phyloP scores from a whole-genome alignment of 2,888 invertebrate species.

The Linnaemya tessellans region DNA sequence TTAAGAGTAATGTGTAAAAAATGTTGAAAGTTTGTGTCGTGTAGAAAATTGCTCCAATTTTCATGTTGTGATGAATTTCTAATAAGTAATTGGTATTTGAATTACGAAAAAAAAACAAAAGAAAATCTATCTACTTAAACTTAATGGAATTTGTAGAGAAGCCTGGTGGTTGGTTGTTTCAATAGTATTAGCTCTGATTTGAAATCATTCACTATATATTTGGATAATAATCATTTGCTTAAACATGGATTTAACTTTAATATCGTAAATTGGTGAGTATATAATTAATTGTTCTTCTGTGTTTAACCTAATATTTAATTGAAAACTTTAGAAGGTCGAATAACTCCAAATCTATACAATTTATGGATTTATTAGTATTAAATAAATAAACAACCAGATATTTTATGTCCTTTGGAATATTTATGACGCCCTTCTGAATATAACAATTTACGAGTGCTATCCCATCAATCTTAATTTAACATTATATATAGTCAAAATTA shows the following conservation, averaged over 20 bases:
- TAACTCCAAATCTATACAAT: too few relatives aligned
- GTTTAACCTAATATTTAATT: too few relatives aligned
- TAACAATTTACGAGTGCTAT: too few relatives aligned
- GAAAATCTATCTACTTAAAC: neutral
- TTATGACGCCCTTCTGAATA: too few relatives aligned
- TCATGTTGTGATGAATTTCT: slow-evolving; percentile 57
- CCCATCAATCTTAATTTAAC: too few relatives aligned
- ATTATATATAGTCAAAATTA: too few relatives aligned
- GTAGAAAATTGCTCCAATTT: slow-evolving; percentile 66
- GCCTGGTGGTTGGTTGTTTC: neutral
- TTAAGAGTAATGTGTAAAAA: slow-evolving; percentile 48
- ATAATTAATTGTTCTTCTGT: neutral
- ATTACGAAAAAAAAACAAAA: neutral
- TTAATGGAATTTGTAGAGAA: slow-evolving; percentile 10
- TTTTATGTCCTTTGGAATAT: too few relatives aligned
- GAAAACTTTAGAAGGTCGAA: too few relatives aligned
- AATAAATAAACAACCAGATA: too few relatives aligned
- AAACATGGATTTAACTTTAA: neutral
- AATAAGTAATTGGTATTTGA: slow-evolving; percentile 31
- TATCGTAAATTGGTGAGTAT: slow-evolving; percentile 25
- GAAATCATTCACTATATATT: neutral
- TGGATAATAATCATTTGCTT: slow-evolving; percentile 11
- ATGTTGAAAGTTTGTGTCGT: slow-evolving; percentile 65
- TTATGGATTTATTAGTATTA: too few relatives aligned
- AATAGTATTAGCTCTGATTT: neutral